These are phyloP conservation scores for Tanaodytes sp. DNA, from an alignment of 2,888 invertebrate genomes.

Conservation along the genomic window DNA sequence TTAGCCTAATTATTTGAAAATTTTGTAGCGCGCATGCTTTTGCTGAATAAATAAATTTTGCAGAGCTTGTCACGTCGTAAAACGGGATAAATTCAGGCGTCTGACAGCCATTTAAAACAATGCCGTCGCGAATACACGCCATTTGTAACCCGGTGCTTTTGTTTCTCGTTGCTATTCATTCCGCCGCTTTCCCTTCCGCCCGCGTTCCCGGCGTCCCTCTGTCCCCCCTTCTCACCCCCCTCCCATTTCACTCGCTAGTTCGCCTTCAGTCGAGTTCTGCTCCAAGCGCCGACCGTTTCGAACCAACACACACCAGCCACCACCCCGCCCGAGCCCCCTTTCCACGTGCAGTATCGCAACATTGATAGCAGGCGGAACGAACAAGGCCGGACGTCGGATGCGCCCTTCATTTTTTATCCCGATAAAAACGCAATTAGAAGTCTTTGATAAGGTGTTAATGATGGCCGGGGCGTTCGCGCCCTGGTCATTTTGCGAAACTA, in stretches of 20 bases:
- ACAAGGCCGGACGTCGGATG: constrained; percentile 54
- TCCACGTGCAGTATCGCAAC: constrained; percentile 33
- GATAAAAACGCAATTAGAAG: constrained; percentile 70
- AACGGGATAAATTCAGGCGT: constrained; percentile 71
- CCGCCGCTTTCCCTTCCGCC: constrained; percentile 51
- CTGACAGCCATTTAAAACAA: constrained; percentile 73
- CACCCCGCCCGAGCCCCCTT: neutral
- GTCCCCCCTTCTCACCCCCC: constrained; percentile 16
- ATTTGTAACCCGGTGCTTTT: constrained; percentile 71
- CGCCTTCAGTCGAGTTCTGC: constrained; percentile 40
- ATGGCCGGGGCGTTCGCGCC: constrained; percentile 49
- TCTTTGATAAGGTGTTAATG: constrained; percentile 64
- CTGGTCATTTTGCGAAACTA: constrained; percentile 33
- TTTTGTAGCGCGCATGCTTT: constrained; percentile 43
- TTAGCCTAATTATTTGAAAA: constrained; percentile 51
- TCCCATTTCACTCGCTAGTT: constrained; percentile 43
- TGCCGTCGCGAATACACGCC: constrained; percentile 72
- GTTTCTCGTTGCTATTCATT: constrained; percentile 71
- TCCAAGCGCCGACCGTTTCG: constrained; percentile 55
- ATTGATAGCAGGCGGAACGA: constrained; percentile 57
- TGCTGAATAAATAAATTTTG: constrained; percentile 70
- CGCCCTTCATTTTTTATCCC: constrained; percentile 65
- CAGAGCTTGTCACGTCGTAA: constrained; percentile 71
- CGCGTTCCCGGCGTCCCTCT: constrained; percentile 6
- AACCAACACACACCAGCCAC: constrained; percentile 45